Evolutionary conservation across 2,113 vertebrate species (phyloP), one percentile per base, ranked within the genome.

Genomic region (Atractosteus spatula): DNA sequence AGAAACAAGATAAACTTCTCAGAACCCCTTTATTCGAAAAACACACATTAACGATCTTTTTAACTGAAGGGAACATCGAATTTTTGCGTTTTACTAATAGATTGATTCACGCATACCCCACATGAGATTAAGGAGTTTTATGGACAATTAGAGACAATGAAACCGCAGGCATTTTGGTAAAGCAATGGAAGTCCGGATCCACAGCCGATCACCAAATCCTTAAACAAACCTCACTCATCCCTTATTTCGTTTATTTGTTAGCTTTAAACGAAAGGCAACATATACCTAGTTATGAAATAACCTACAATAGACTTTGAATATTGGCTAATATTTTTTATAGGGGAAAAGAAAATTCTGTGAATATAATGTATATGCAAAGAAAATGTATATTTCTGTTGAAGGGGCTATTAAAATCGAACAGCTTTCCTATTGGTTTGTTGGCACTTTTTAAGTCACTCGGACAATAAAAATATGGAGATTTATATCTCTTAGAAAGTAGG

Each of bases 401-500:
- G 47, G 1, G 10, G 47, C 3, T 51, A 51, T 51, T 51, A 51
- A 51, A 51, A 7, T 5, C 10, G 59, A 62, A 62, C 7, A 62
- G 86, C 90, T 90, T 86, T 81, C 47, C 5, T 51, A 51, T 7
- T 51, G 10, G 47, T 51, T 7, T 51, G 1, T 29, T 29, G 29
- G 29, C 29, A 29, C 29, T 1, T 29, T 29, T 29, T 29, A 29
- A 29, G 29, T 29, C 29, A 29, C 29, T 51, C 47, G 10, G 2
- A 51, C 82, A 87, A 51, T 47, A 73, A 85, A 86, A 88, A 85
- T 86, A 72, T 78, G 77, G 86, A 92, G 91, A 93, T 93, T 92
- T 93, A 92, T 94, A 89, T 93, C 90, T 87, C 89, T 91, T 91
- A 90, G 93, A 95, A 94, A 96, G 92, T 90, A 92, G 94, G 92